Base-by-base conservation (phyloP, 2,113 vertebrate species). In the Proteles cristata region DNA sequence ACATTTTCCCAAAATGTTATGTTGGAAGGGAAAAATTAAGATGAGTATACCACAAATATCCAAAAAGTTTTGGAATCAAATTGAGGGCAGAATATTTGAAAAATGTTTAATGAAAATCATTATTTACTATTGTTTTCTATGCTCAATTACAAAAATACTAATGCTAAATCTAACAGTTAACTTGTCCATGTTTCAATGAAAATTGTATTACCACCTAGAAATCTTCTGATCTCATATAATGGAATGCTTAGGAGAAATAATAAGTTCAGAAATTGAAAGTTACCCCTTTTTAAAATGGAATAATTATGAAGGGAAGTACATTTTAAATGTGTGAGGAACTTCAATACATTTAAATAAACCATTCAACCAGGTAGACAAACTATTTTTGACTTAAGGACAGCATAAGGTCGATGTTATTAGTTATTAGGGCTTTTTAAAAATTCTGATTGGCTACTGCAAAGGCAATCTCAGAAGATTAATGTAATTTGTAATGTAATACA, bases 401-500 rank as follows among this genome's bases (percentile, higher is more conserved):
- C 45, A 50, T 65, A 79, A 83, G 25, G 11, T 73, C 86, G 92
- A 2, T 15, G 25, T 23, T 61, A 25, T 33, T 33, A 68, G 1
- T 16, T 55, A 50, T 53, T 66, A 86, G 43, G 43, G 43, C 12
- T 16, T 66, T 43, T 26, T 53, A 2, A 58, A 58, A 96, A 35
- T 39, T 55, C 21, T 94, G 33, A 84, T 19, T 95, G 68, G 85
- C 55, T 90, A 95, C 23, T 71, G 71, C 66, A 90, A 93, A 95
- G 82, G 43, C 39, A 86, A 88, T 68, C 74, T 95, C 82, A 87
- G 87, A 63, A 81, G 26, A 90, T 16, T 16, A n/a, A 2, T n/a
- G n/a, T n/a, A n/a, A n/a, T n/a, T n/a, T n/a, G n/a, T n/a, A n/a
- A 92, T 26, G 39, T 50, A 94, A 91, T 87, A 93, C 81, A 93